Evolutionary conservation across 2,113 vertebrate genomes (phyloP).

Genomic region (Ceratotherium simum): DNA sequence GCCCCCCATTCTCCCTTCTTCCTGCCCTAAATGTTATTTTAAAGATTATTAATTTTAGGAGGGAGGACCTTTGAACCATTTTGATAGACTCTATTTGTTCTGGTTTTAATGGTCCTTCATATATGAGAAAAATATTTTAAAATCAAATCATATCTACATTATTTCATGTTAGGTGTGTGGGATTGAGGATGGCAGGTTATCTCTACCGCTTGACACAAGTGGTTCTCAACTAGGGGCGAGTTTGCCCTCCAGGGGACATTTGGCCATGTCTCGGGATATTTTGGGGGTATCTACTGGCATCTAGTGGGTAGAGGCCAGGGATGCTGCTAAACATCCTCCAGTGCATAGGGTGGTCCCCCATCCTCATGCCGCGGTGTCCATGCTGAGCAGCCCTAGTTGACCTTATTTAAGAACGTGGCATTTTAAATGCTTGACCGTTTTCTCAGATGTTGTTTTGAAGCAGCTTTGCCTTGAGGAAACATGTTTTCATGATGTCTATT

Average conservation of each 20-base stretch:
- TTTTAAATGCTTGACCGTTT: neutral
- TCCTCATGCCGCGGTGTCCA: neutral
- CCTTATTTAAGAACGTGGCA: neutral
- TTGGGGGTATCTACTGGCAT: neutral
- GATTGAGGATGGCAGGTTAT: neutral
- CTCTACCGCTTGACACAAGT: neutral
- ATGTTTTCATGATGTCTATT: rapidly evolving
- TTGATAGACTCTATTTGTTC: neutral
- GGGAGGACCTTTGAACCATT: neutral
- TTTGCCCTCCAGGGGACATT: too few species aligned
- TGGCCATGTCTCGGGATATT: rapidly evolving
- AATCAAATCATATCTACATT: rapidly evolving
- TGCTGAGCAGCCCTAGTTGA: neutral
- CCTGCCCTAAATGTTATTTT: too few species aligned
- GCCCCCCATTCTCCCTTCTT: neutral
- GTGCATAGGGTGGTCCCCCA: neutral
- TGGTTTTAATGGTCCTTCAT: neutral
- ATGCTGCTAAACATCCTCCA: too few species aligned
- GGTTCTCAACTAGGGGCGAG: neutral
- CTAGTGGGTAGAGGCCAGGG: neutral
- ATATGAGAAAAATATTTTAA: neutral
- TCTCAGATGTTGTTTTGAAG: neutral
- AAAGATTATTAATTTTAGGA: neutral
- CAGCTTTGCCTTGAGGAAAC: neutral
- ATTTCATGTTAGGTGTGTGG: neutral